Base-by-base conservation (phyloP, 2,888 invertebrate genomes). In the Chloromyia formosa region DNA sequence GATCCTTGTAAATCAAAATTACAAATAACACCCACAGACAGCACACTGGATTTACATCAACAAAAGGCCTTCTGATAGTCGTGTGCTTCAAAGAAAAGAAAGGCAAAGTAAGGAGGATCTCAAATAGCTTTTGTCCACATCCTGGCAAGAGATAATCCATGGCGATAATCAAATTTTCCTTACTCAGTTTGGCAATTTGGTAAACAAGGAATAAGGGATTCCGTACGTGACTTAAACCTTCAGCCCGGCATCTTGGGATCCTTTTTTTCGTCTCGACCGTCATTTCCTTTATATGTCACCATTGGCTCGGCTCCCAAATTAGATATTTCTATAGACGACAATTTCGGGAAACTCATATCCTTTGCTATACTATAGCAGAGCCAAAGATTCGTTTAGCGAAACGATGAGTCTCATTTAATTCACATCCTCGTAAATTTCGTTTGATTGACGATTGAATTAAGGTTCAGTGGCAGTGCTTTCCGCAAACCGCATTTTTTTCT, bases 131-230 rank as follows among this genome's bases (percentile, higher is more conserved):
- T n/a, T 49, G 49, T 49, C 49, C 49, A 49, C 49, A 49, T 49
- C 16, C 49, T n/a, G 49, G 62, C 9, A 16, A 62, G 40, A 62
- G 68, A 69, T 69, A 69, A 69, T 69, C 68, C 40, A 53, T 42
- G 27, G n/a, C 68, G 68, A 54, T 69, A 69, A 69, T 69, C 68
- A 54, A 69, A 69, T 53, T 69, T 69, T 54, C 49, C 54, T 69
- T 53, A 16, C 68, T 69, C 35, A 53, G 54, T 69, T 69, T 69
- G 53, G 54, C 54, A 69, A 69, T 69, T 54, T 53, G n/a, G 68
- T 69, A 69, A 69, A 69, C 54, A 53, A 69, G 68, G 23, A 69
- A 16, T 14, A 69, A 69, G 53, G 68, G 68, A 27, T 53, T 27
- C 27, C 54, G 54, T 22, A 69, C 68, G 68, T 69, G 68, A 69